Evolutionary conservation across 2,113 vertebrate species (phyloP).

Genomic region (Erinaceus europaeus): DNA sequence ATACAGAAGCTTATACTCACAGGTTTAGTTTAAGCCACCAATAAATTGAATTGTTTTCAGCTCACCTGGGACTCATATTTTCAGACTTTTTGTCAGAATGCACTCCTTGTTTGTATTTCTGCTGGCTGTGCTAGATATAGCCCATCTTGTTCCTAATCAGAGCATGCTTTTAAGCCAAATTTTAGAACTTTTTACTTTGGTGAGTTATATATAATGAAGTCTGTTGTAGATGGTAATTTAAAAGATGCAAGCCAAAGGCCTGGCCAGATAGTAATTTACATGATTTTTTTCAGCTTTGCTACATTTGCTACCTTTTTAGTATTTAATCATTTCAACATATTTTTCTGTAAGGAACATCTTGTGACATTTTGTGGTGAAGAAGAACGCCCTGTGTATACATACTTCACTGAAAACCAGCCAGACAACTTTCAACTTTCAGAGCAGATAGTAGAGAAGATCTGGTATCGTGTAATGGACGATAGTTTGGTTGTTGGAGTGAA

Average conservation of each 20-base stretch:
- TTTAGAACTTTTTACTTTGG: constrained; percentile 37
- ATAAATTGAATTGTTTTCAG: constrained; percentile 11
- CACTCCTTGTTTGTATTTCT: not conserved
- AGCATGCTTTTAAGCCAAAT: constrained; percentile 1
- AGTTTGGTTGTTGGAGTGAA: constrained; percentile 89
- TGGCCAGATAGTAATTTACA: not conserved
- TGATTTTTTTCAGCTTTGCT: constrained; percentile 13
- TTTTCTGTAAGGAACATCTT: constrained; percentile 87
- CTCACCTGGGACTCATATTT: not conserved
- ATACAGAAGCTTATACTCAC: not conserved
- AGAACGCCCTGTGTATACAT: constrained; percentile 78
- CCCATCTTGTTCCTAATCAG: not conserved
- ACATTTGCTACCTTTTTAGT: not conserved
- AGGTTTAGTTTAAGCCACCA: not conserved
- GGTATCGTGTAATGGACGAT: constrained; percentile 88
- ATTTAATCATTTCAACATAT: constrained; percentile 32
- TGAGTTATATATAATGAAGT: not conserved
- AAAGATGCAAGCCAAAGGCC: not conserved
- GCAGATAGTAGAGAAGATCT: constrained; percentile 84
- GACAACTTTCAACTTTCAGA: constrained; percentile 65
- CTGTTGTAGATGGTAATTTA: not conserved
- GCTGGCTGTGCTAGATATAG: not conserved
- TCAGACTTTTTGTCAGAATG: not conserved
- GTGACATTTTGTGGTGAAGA: constrained; percentile 89
- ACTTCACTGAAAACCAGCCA: constrained; percentile 67